Conservation (phyloP, 2,797 vertebrate species). For the Pseudocheirus occidentalis region DNA sequence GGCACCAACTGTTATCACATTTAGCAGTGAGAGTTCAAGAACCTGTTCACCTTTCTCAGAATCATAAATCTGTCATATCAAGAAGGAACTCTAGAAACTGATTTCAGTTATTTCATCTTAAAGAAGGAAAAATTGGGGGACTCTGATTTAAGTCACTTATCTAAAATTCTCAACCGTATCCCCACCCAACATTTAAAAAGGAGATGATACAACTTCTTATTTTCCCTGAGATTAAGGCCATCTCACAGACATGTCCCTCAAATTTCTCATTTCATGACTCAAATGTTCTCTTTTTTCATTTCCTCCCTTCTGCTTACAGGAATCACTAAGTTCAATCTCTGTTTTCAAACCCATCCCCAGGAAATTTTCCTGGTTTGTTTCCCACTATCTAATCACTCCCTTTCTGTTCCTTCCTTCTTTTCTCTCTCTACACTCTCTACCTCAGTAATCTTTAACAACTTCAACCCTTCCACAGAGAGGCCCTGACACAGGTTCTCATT, state of each 20-base stretch:
- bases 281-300: neutral
- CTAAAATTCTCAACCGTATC: neutral
- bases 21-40: neutral
- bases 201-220: neutral
- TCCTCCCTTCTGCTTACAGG: neutral
- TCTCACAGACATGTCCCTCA: neutral
- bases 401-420: neutral
- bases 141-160: neutral
- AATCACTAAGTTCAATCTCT: neutral
- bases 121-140: neutral
- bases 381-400: neutral
- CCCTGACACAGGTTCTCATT: neutral
- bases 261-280: neutral
- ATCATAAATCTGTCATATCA: neutral
- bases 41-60: neutral
- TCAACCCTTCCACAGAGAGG: neutral
- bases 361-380: neutral
- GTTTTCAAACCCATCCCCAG: neutral
- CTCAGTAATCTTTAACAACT: neutral
- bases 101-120: neutral
- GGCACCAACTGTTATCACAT: neutral
- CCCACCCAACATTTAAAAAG: neutral
- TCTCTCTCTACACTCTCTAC: neutral
- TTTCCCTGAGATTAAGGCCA: neutral
- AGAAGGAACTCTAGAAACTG: neutral